Percentiles rank a stretch among this genome's conserved stretches.
Evolutionary conservation across 2,797 vertebrate species (phyloP).

Genomic region (Phoebastria nigripes): DNA sequence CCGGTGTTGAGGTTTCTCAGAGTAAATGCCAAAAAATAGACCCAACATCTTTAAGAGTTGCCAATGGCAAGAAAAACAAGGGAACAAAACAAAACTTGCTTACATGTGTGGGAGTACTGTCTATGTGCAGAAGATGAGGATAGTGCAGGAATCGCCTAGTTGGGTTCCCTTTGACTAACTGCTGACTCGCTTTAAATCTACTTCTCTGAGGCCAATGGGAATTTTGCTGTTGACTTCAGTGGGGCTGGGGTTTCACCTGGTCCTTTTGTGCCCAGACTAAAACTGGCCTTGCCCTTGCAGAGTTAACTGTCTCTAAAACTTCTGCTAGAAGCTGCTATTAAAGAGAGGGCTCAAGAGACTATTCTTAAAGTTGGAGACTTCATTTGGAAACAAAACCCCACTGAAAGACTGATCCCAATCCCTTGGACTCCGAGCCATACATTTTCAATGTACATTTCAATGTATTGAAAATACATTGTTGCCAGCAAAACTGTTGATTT

Average conservation of each 20-base stretch:
- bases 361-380: slow-evolving; percentile 42
- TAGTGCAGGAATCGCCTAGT: neutral
- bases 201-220: slow-evolving; percentile 20
- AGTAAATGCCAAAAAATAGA: slow-evolving; percentile 64
- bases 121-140: neutral
- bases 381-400: slow-evolving; percentile 52
- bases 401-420: slow-evolving; percentile 24
- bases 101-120: neutral
- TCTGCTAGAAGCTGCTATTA: slow-evolving; percentile 56
- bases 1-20: slow-evolving; percentile 60
- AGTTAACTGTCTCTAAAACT: slow-evolving; percentile 36
- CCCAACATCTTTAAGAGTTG: slow-evolving; percentile 14
- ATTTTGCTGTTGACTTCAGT: slow-evolving; percentile 29
- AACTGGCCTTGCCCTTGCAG: slow-evolving; percentile 34
- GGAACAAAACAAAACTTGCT: slow-evolving; percentile 31
- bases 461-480: slow-evolving; percentile 44
- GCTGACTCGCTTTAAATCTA: slow-evolving; percentile 33
- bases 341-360: slow-evolving; percentile 40
- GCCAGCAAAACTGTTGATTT: slow-evolving; percentile 53
- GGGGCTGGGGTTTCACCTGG: slow-evolving; percentile 3
- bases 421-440: slow-evolving; percentile 58
- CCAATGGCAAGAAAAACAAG: slow-evolving; percentile 44
- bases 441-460: neutral
- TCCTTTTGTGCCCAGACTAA: slow-evolving; percentile 18
- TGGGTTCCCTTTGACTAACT: slow-evolving; percentile 32